Evolutionary conservation across 1,140 invertebrate genomes (phyloP).

Genomic region (Drosophila baimaii): DNA sequence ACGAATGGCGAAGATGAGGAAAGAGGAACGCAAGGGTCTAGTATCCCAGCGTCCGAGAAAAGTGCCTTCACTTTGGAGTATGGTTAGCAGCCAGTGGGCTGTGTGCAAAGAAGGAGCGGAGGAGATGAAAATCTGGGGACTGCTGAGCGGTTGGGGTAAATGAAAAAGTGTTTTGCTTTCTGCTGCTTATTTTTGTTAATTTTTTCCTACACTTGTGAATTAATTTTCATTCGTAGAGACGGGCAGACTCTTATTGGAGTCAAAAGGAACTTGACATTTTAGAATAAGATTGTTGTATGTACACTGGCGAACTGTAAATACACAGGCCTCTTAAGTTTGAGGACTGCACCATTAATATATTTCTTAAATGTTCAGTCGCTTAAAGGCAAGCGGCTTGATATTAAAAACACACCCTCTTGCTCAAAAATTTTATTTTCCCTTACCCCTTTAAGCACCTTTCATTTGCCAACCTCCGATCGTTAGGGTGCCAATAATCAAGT

Average conservation of each 20-base stretch:
- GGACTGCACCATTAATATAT: not conserved
- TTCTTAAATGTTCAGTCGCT: not conserved
- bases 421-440: constrained; percentile 14
- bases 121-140: constrained; percentile 13
- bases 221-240: constrained; percentile 66
- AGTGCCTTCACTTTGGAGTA: constrained; percentile 32
- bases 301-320: constrained; percentile 1
- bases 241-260: not conserved
- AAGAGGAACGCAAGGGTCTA: constrained; percentile 9
- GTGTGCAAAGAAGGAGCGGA: not conserved
- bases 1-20: constrained; percentile 60
- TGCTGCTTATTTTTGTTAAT: constrained; percentile 71
- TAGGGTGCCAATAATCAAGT: constrained; percentile 72
- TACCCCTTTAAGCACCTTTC: constrained; percentile 52
- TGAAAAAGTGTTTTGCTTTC: constrained; percentile 76
- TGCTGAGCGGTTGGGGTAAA: constrained; percentile 43
- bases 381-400: not conserved
- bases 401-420: not conserved
- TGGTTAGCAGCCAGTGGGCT: constrained; percentile 21
- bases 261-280: constrained; percentile 10
- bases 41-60: constrained; percentile 31
- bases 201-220: constrained; percentile 68
- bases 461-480: constrained; percentile 21
- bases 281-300: constrained; percentile 11
- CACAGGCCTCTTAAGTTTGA: not conserved